Evolutionary conservation across 2,888 invertebrate genomes (phyloP).

Genomic region (Unio delphinus): DNA sequence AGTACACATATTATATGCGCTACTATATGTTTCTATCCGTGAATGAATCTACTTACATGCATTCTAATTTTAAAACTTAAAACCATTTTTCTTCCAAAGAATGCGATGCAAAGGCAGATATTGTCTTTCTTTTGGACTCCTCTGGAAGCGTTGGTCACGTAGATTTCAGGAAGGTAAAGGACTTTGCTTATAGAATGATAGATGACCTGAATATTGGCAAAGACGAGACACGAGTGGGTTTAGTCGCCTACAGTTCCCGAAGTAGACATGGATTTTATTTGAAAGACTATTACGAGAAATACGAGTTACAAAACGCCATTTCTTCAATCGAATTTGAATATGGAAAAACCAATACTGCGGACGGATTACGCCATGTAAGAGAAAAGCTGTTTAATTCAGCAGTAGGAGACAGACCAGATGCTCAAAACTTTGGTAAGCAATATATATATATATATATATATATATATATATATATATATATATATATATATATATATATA

Average conservation of each 20-base stretch:
- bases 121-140: conserved; percentile 60
- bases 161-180: conserved; percentile 53
- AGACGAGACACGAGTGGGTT: conserved; percentile 53
- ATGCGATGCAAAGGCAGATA: conserved; percentile 53
- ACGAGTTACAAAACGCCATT: conserved; percentile 58
- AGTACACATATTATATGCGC: no score
- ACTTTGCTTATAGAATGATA: conserved; percentile 50
- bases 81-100: conserved; percentile 24
- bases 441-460: not conserved
- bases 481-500: no score
- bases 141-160: conserved; percentile 60
- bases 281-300: conserved; percentile 48
- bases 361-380: conserved; percentile 54
- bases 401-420: conserved; percentile 51
- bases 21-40: no score
- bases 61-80: not conserved
- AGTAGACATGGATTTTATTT: conserved; percentile 57
- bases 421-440: conserved; percentile 55
- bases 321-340: conserved; percentile 58
- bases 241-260: conserved; percentile 56
- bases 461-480: not conserved
- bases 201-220: conserved; percentile 51
- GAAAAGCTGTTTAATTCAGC: conserved; percentile 41
- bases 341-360: conserved; percentile 66
- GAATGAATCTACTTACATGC: no score